Percentiles rank a stretch among this genome's conserved stretches.
These are phyloP conservation scores for Glossosoma conforme DNA, from an alignment of 1,140 invertebrate species.

Conservation along the genomic window DNA sequence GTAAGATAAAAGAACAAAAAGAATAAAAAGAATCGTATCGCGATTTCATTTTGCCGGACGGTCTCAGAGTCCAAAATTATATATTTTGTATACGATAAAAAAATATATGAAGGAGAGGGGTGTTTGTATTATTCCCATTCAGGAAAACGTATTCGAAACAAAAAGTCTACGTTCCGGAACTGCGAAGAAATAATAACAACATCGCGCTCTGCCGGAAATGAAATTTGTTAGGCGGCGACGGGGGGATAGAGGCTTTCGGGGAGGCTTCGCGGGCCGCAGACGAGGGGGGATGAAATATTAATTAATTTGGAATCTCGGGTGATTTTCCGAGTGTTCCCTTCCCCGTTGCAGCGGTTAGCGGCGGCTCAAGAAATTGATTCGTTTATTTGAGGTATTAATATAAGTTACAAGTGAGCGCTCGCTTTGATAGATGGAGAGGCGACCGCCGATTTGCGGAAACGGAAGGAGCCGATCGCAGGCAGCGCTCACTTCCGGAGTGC, in stretches of 20 bases:
- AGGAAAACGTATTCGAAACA: slow-evolving; percentile 22
- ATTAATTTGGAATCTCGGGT: slow-evolving; percentile 26
- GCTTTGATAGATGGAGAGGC: slow-evolving; percentile 5
- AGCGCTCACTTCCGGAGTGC: too few relatives aligned
- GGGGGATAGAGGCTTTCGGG: too few relatives aligned
- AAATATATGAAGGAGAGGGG: too few relatives aligned
- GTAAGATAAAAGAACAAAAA: too few relatives aligned
- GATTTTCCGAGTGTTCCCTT: slow-evolving; percentile 5
- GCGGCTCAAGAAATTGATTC: slow-evolving; percentile 25
- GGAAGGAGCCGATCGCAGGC: too few relatives aligned
- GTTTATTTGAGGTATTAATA: slow-evolving; percentile 23
- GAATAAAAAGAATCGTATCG: too few relatives aligned
- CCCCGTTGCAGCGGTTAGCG: slow-evolving; percentile 15
- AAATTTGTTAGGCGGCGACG: slow-evolving; percentile 26
- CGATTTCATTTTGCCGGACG: too few relatives aligned
- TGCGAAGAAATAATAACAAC: slow-evolving; percentile 23
- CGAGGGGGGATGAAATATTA: slow-evolving; percentile 23
- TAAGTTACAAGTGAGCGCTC: slow-evolving; percentile 8
- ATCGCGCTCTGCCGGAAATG: slow-evolving; percentile 25
- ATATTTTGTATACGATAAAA: too few relatives aligned
- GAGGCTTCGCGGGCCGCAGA: not conserved
- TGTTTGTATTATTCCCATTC: too few relatives aligned
- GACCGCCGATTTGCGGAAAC: slow-evolving; percentile 2
- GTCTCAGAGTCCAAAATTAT: too few relatives aligned
- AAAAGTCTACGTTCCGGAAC: slow-evolving; percentile 22